Base-by-base conservation (phyloP, 1,140 invertebrate genomes). In the Neelides sp. region DNA sequence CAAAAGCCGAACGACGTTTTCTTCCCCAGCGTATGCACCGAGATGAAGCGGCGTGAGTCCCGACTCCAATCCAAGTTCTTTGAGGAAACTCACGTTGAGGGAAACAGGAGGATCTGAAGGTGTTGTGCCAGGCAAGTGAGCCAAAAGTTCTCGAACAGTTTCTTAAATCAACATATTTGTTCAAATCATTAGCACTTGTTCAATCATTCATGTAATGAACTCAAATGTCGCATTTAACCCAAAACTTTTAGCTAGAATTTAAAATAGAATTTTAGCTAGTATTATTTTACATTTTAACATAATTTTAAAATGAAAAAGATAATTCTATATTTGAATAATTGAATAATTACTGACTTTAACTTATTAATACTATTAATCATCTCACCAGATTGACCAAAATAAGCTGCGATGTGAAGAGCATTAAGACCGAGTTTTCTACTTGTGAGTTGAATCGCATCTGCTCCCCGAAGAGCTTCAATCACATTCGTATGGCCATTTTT, bases 1-100 rank as follows among this genome's bases (percentile, higher is more conserved):
- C 24, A 98, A 72, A 50, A 98, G 68, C 47, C 94, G 72, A 4
- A 98, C 93, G 30, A 98, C 85, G 59, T 92, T 91, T 69, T 98
- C 94, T 65, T 98, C 95, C 22, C 95, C 95, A 19, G 86, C 90
- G 64, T 94, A 94, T 2, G 93, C 80, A 0, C 94, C 93, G 42
- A 98, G 71, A 70, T 98, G 95, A n/a, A 98, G 73, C 0, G 95
- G 86, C 1, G 88, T 93, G 72, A 93, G 80, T 12, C 87, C 88
- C 1, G 86, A 90, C 67, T 93, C 93, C 12, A 80, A 80, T n/a
- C 86, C 85, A 37, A 94, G 66, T 58, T 89, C 87, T 34, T 83
- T 85, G 1, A 90, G 82, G 30, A 69, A 57, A 48, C 20, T 68
- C 30, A 63, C 55, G 3, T 55, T 47, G 34, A 83, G 68, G 4